Conservation (phyloP, 2,797 vertebrate species). For the Sardinella longiceps region DNA sequence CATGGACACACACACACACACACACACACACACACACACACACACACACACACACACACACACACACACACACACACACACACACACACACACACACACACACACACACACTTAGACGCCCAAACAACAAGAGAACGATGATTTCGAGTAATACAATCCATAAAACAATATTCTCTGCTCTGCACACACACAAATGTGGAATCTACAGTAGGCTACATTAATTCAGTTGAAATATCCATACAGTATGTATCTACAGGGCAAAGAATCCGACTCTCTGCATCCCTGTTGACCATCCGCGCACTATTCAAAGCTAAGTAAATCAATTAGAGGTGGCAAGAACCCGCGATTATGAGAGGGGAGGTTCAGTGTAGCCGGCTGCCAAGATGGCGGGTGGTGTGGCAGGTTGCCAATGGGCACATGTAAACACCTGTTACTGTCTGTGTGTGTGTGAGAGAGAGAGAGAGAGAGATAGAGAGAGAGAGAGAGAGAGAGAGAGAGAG, state of each 20-base stretch:
- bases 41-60: constrained; percentile 27
- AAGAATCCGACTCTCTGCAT: neutral
- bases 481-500: too few species aligned
- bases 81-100: constrained; percentile 2
- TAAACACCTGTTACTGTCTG: constrained; percentile 77
- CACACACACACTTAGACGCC: neutral
- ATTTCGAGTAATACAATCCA: neutral
- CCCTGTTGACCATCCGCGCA: constrained; percentile 47
- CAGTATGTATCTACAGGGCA: neutral
- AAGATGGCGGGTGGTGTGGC: constrained; percentile 73
- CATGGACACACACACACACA: constrained; percentile 1
- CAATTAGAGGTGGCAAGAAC: constrained; percentile 67
- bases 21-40: constrained; percentile 7
- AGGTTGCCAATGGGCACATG: constrained; percentile 74
- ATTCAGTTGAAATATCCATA: neutral
- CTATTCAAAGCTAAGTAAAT: constrained; percentile 57
- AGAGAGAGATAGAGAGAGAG: too few species aligned
- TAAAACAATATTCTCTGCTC: too few species aligned
- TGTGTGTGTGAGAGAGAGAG: too few species aligned
- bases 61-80: constrained; percentile 27
- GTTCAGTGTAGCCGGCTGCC: constrained; percentile 64
- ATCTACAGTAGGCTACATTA: neutral
- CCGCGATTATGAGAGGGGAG: constrained; percentile 65
- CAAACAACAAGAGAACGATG: neutral
- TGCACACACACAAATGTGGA: too few species aligned